These are phyloP conservation scores for Pristis pectinata DNA, from an alignment of 2,797 vertebrate species.

Conservation along the genomic window DNA sequence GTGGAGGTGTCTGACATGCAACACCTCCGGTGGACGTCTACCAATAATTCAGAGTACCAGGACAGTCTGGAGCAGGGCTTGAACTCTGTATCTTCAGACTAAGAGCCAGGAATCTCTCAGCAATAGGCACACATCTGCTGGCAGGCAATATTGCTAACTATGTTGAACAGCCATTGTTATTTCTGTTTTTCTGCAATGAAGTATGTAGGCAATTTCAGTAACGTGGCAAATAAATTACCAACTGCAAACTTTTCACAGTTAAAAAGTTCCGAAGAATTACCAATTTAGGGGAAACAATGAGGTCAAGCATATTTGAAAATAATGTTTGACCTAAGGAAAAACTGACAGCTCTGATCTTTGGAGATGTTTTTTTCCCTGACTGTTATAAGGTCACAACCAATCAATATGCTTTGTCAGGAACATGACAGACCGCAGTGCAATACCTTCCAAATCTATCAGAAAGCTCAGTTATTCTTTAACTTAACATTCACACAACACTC, in stretches of 20 bases:
- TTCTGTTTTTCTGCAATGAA: not conserved
- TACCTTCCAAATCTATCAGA: slow-evolving; percentile 4
- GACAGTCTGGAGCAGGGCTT: not conserved
- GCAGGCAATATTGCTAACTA: not conserved
- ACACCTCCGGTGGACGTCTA: not conserved
- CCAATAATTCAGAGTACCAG: not conserved
- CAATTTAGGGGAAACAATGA: not conserved
- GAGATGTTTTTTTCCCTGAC: not conserved
- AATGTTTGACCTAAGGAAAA: slow-evolving; percentile 3
- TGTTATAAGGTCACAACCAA: slow-evolving; percentile 7
- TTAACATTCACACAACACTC: not conserved
- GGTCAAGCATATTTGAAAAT: not conserved
- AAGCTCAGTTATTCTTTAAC: not conserved
- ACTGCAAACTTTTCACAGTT: not conserved
- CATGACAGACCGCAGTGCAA: not conserved
- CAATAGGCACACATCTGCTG: too few relatives aligned
- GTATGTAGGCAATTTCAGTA: not conserved
- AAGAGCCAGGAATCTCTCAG: not conserved
- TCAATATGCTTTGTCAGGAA: not conserved
- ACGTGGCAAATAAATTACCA: not conserved
- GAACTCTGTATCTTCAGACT: not conserved
- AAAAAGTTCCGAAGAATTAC: not conserved
- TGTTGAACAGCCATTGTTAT: not conserved
- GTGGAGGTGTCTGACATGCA: too few relatives aligned
- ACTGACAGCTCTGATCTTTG: slow-evolving; percentile 13